Percentiles rank a stretch among this genome's conserved stretches.
These are phyloP conservation scores for Misgurnus anguillicaudatus DNA, from an alignment of 2,113 vertebrate species.

Conservation along the genomic window DNA sequence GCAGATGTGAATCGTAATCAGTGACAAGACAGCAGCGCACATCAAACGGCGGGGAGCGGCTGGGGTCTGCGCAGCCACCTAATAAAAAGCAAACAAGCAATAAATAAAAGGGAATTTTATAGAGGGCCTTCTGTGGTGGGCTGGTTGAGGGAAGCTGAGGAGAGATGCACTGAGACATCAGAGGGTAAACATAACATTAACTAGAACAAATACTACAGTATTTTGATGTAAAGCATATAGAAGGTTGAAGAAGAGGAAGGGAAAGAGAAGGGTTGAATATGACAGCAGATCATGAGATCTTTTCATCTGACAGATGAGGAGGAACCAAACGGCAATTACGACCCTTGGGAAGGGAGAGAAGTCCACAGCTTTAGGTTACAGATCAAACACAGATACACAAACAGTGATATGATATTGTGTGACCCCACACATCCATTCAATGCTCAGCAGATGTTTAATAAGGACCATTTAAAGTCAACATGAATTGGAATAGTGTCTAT, in stretches of 20 bases:
- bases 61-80: slow-evolving; percentile 70
- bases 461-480: background rate
- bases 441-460: slow-evolving; percentile 24
- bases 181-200: slow-evolving; percentile 68
- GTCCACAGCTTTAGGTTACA: slow-evolving; percentile 49
- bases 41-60: slow-evolving; percentile 74
- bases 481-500: background rate
- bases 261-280: slow-evolving; percentile 42
- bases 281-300: slow-evolving; percentile 74
- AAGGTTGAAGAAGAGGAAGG: slow-evolving; percentile 66
- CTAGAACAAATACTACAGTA: slow-evolving; percentile 70
- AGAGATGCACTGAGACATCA: slow-evolving; percentile 58
- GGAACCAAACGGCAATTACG: slow-evolving; percentile 23
- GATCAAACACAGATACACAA: slow-evolving; percentile 38
- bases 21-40: slow-evolving; percentile 71
- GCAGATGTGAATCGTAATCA: slow-evolving; percentile 71
- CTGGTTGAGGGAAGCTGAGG: slow-evolving; percentile 21
- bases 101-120: slow-evolving; percentile 83
- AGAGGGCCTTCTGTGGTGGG: slow-evolving; percentile 71
- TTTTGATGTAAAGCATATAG: slow-evolving; percentile 70
- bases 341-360: slow-evolving; percentile 41
- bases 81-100: slow-evolving; percentile 78
- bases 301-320: slow-evolving; percentile 79
- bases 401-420: slow-evolving; percentile 32
- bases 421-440: slow-evolving; percentile 33